A percentile compares a stretch with the other conserved stretches of the same genome.
Evolutionary conservation across 2,113 vertebrate genomes (phyloP).

Genomic region (Scatophagus argus): DNA sequence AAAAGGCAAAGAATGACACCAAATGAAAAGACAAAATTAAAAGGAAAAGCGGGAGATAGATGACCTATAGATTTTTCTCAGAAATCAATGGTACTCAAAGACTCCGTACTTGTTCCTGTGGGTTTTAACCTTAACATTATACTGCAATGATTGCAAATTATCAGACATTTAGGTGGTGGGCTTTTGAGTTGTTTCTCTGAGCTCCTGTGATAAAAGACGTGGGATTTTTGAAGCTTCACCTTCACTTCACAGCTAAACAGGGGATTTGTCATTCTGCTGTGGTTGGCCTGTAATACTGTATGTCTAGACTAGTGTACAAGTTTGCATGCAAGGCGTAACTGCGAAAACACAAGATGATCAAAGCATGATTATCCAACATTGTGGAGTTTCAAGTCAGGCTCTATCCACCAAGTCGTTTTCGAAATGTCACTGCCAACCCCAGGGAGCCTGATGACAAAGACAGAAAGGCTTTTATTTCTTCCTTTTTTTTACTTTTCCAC

Average conservation of each 20-base stretch:
- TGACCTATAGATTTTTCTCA: slow-evolving; percentile 5
- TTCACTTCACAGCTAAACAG: neutral
- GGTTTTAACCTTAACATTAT: slow-evolving; percentile 46
- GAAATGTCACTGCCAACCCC: slow-evolving; percentile 47
- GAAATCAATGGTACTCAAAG: slow-evolving; percentile 17
- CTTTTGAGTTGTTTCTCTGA: neutral
- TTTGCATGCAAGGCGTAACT: slow-evolving; percentile 16
- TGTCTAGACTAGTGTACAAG: neutral
- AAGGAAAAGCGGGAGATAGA: slow-evolving; percentile 6
- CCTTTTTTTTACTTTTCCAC: neutral
- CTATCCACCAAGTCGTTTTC: slow-evolving; percentile 24
- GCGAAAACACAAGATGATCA: slow-evolving; percentile 38
- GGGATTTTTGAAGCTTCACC: neutral
- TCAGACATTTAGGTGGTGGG: neutral
- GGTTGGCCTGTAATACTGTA: neutral
- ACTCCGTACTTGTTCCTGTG: neutral
- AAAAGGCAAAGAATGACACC: neutral
- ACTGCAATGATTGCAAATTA: slow-evolving; percentile 33
- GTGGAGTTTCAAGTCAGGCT: slow-evolving; percentile 16
- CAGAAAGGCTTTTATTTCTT: slow-evolving; percentile 18
- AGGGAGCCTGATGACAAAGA: slow-evolving; percentile 9
- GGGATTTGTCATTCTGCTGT: slow-evolving; percentile 7
- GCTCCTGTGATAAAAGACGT: neutral
- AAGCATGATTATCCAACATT: slow-evolving; percentile 45
- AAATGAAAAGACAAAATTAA: slow-evolving; percentile 20